Evolutionary conservation across 2,797 vertebrate genomes (phyloP), one percentile per base, ranked within the genome.

Genomic region (Chanos chanos): DNA sequence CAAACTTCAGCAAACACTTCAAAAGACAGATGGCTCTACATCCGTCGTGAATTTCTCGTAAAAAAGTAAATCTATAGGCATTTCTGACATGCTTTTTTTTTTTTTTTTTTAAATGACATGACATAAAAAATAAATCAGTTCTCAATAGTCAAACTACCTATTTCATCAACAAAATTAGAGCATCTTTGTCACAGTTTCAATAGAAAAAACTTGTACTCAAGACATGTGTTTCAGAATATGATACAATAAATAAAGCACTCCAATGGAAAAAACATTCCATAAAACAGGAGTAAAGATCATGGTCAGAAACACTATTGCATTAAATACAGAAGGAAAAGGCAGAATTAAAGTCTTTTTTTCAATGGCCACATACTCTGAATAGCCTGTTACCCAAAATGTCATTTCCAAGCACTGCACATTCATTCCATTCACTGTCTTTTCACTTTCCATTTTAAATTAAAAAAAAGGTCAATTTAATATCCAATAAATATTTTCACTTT

Each of bases 401-500:
- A 53, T 62, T 54, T 24, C 24, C 16, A 37, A 60, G 37, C 64
- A 36, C n/a, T 30, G 28, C 33, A 45, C 53, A 54, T 54, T 58
- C 22, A 48, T 21, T 33, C 25, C 15, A 37, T 43, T 36, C 33
- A 55, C 40, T 27, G 39, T 19, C 5, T 39, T 25, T 10, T 51
- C 36, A 13, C 12, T 30, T 12, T 44, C 25, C 4, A 30, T 50
- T 31, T 25, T 28, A 15, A n/a, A 57, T 24, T 61, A 49, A 10
- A 16, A 41, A 22, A 52, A 18, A 21, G 51, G 31, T 15, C 64
- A 44, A 25, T 12, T 18, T 21, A 40, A 53, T 44, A 25, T 45
- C 44, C 22, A 44, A 59, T 64, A 68, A 76, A 61, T 67, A 71
- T 53, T 53, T 36, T 60, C 31, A 70, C 65, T 79, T 75, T 75